Percentiles rank a stretch among this genome's conserved stretches.
Conservation (phyloP, 2,888 invertebrate species). For the Tortrix viridana region DNA sequence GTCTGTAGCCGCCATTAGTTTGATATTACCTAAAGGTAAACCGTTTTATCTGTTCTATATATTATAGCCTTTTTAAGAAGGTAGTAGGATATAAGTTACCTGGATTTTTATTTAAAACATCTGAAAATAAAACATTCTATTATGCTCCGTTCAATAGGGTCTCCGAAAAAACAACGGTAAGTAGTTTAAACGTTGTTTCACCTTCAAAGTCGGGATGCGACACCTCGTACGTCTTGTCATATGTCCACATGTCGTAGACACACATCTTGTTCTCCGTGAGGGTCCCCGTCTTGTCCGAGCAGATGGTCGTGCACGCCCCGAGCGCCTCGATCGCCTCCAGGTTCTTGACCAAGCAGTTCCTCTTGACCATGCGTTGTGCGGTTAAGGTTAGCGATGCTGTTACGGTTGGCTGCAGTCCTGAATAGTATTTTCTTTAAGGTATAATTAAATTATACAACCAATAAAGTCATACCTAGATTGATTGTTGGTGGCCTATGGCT, state of each 20-base stretch:
- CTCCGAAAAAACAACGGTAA: too few relatives aligned
- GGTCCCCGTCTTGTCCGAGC: constrained; percentile 99
- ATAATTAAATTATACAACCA: too few relatives aligned
- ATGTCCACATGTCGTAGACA: constrained; percentile 98
- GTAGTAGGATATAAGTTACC: constrained; percentile 47
- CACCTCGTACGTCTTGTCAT: constrained; percentile 94
- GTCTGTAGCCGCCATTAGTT: too few relatives aligned
- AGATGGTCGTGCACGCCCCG: constrained; percentile 98
- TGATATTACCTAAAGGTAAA: too few relatives aligned
- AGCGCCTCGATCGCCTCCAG: constrained; percentile 99
- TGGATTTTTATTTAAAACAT: constrained; percentile 50
- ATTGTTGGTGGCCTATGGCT: too few relatives aligned
- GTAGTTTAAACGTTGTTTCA: constrained; percentile 38
- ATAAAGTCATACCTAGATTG: too few relatives aligned
- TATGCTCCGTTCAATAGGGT: too few relatives aligned
- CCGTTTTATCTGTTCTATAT: too few relatives aligned
- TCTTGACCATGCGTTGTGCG: constrained; percentile 98
- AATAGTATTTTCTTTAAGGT: neutral
- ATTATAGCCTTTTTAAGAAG: too few relatives aligned
- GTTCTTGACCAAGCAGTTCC: constrained; percentile 99
- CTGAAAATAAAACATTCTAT: constrained; percentile 49
- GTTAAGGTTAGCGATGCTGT: constrained; percentile 99
- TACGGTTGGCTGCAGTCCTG: constrained; percentile 96
- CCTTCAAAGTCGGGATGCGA: constrained; percentile 84
- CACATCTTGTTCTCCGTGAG: constrained; percentile 99